Evolutionary conservation across 1,140 invertebrate species (phyloP), one percentile per base, ranked within the genome.

Genomic region (Anastrepha obliqua): DNA sequence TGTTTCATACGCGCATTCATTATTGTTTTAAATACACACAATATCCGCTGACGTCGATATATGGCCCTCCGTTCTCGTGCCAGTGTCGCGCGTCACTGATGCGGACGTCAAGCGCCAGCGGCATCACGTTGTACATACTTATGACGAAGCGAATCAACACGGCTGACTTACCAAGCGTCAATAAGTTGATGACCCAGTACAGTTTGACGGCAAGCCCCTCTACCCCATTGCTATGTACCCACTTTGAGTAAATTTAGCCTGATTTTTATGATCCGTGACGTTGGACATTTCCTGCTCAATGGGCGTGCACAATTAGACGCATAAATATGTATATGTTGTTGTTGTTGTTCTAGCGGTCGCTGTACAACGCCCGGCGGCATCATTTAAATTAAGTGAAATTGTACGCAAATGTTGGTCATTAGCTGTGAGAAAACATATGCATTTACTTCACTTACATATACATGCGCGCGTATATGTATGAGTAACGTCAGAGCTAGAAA

Each of bases 281-380:
- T 88, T 88, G 87, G 86, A 89, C 88, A 90, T 90, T 90, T 88
- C 90, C 89, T 89, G 87, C 90, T 89, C 88, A 90, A 89, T 88
- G 90, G 89, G 90, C 90, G 88, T 88, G 78, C 81, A 29, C 51
- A 70, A 85, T 88, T 88, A 87, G 86, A 64, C 60, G 62, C 29
- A 67, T 85, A 67, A 85, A 64, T 86, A 4, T 81, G 47, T 55
- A 47, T 15, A 6, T 55, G 47, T 81, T 51, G 13, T n/a, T 78
- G 70, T 51, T 78, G 70, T 51, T 51, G 47, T n/a, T 55, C 6
- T 55, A 11, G 74, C 1, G 17, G 9, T 81, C 55, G 15, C 17
- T 81, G 44, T 55, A 1, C 1, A 81, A 81, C 74, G 74, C 47
- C 74, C 74, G 6, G 9, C 47, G 74, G 74, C 74, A 81, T 81